Base-by-base conservation (phyloP, 2,888 invertebrate species). In the Xylophagus ater region DNA sequence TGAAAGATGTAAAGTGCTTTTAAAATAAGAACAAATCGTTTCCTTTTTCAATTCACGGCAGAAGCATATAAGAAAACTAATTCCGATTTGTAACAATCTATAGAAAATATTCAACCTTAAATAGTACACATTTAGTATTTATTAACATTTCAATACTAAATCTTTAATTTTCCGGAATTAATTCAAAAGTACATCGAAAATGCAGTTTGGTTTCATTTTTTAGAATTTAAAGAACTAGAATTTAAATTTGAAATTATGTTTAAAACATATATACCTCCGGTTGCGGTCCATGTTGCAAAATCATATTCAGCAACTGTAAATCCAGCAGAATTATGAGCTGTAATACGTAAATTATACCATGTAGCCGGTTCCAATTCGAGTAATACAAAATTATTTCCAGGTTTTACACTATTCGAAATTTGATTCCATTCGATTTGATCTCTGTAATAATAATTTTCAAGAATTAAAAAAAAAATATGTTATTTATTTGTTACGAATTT, bases 261-360 rank as follows among this genome's bases (percentile, higher is more conserved):
- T n/a, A n/a, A n/a, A 33, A 18, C 18, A 49, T 53, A 66, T 73
- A 70, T 74, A 93, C 93, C 90, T 74, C 94, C 94, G 50, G 88
- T 86, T 49, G 85, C 78, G 20, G 93, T 92, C 21, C 93, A 73
- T 3, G 96, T 96, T 13, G 92, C 90, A 65, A 94, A 93, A 69
- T 90, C 89, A 58, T 93, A 90, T 68, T 90, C 87, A 42, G 90
- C 92, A 35, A 92, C 90, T 26, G 89, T 87, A 55, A 90, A 90
- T 35, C 94, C 96, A 44, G 94, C 94, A 54, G 92, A 93, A 65
- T 93, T 94, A 66, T 93, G 87, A 4, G 88, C 87, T 3, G 89
- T 90, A 26, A 93, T 88, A 45, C 87, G 74, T 47, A 94, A 72
- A 54, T 86, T 81, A 59, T 94, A 94, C 89, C 93, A 90, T 10